Conservation (phyloP, 2,888 invertebrate genomes). For the Mechanitis mazaeus region DNA sequence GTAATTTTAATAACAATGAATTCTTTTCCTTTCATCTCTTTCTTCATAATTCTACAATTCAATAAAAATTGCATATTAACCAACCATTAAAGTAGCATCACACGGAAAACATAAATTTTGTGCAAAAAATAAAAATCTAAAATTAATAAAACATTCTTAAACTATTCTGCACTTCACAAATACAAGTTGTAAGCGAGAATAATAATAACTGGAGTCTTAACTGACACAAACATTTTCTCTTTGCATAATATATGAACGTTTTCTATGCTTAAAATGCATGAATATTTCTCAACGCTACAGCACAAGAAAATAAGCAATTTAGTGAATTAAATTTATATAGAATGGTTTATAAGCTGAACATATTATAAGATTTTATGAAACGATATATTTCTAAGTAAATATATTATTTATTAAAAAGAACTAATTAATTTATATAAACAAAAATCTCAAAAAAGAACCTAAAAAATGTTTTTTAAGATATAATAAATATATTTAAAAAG, state of each 20-base stretch:
- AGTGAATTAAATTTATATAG: conserved; percentile 14
- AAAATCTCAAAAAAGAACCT: no score
- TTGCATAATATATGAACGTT: conserved; percentile 22
- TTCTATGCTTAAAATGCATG: conserved; percentile 16
- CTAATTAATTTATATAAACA: no score
- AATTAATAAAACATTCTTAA: not conserved
- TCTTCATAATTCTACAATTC: no score
- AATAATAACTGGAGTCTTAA: conserved; percentile 20
- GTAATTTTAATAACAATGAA: no score
- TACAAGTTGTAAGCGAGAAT: conserved; percentile 14
- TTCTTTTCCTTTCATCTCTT: no score
- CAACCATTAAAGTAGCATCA: no score
- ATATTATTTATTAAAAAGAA: no score
- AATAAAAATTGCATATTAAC: no score
- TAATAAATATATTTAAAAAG: no score
- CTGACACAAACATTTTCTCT: conserved; percentile 21
- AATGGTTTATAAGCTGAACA: not conserved
- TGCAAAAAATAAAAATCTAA: not conserved
- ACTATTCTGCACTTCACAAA: not conserved
- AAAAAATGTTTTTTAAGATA: no score
- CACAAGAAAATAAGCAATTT: conserved; percentile 4
- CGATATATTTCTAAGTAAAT: not conserved
- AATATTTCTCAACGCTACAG: conserved; percentile 14
- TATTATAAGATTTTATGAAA: not conserved
- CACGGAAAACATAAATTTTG: not conserved